Conservation (phyloP, 2,113 vertebrate species). For the Aspidoscelis tigris region DNA sequence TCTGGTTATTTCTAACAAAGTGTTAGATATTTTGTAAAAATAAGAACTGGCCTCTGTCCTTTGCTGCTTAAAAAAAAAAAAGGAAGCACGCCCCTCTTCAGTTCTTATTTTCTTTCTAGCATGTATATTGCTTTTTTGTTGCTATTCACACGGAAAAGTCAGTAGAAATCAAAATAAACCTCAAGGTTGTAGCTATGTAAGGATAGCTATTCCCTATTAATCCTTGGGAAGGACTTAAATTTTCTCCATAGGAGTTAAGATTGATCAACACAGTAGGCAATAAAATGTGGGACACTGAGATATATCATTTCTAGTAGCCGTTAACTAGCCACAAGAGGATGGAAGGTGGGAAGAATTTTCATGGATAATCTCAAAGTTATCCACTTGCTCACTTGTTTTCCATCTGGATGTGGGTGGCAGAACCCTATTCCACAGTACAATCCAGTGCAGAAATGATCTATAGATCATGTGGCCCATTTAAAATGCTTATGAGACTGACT, state of each 20-base stretch:
- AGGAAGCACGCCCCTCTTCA: background rate
- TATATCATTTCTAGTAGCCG: accelerated
- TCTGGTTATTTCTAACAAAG: background rate
- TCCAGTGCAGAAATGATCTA: background rate
- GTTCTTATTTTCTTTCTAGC: background rate
- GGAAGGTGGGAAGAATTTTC: background rate
- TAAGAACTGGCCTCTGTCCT: background rate
- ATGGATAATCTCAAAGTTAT: background rate
- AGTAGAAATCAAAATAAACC: background rate
- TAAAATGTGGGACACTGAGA: background rate
- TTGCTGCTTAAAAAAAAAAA: background rate
- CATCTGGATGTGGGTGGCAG: too few relatives aligned
- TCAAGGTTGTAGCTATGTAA: background rate
- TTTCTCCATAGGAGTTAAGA: background rate
- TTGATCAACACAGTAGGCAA: background rate
- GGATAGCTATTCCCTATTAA: background rate
- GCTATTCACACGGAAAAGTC: background rate
- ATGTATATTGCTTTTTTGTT: background rate
- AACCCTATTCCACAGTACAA: too few relatives aligned
- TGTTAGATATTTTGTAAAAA: background rate
- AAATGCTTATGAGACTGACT: background rate
- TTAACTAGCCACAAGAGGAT: background rate
- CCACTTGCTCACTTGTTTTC: background rate
- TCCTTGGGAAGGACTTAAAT: background rate
- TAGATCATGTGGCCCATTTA: background rate